Evolutionary conservation across 1,140 invertebrate genomes (phyloP).

Genomic region (Onthophagus taurus): DNA sequence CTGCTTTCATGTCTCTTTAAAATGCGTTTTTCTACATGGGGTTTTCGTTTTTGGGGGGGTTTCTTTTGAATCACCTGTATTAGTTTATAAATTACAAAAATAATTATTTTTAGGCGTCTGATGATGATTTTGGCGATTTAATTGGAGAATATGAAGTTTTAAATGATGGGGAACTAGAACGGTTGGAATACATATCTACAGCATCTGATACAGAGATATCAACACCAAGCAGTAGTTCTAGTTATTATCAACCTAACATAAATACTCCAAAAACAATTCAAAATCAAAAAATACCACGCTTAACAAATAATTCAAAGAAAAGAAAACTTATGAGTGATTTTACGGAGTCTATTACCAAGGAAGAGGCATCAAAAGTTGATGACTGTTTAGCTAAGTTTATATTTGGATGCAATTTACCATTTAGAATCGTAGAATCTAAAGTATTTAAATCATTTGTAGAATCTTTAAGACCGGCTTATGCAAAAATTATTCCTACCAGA

Average conservation of each 20-base stretch:
- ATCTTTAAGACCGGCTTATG: slow-evolving; percentile 1
- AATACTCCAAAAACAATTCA: background rate
- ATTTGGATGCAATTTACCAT: background rate
- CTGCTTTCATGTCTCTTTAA: too few species aligned
- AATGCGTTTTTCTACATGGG: too few species aligned
- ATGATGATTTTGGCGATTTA: background rate
- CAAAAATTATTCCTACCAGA: background rate
- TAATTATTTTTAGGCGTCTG: slow-evolving; percentile 1
- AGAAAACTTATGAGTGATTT: background rate
- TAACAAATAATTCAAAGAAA: background rate
- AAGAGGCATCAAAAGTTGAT: background rate
- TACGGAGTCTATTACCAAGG: background rate
- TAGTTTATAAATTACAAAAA: background rate
- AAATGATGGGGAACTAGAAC: background rate
- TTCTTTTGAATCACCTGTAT: too few species aligned
- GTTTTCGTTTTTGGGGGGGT: too few species aligned
- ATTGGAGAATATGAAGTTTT: background rate
- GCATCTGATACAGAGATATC: background rate
- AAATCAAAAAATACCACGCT: background rate
- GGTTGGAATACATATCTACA: background rate
- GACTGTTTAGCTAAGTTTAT: background rate
- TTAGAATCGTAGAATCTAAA: background rate
- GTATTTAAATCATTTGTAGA: background rate
- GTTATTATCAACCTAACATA: too few species aligned
- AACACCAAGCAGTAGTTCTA: background rate